These are phyloP conservation scores for Cheirogaleus medius DNA, from an alignment of 2,113 vertebrate species.

Conservation along the genomic window DNA sequence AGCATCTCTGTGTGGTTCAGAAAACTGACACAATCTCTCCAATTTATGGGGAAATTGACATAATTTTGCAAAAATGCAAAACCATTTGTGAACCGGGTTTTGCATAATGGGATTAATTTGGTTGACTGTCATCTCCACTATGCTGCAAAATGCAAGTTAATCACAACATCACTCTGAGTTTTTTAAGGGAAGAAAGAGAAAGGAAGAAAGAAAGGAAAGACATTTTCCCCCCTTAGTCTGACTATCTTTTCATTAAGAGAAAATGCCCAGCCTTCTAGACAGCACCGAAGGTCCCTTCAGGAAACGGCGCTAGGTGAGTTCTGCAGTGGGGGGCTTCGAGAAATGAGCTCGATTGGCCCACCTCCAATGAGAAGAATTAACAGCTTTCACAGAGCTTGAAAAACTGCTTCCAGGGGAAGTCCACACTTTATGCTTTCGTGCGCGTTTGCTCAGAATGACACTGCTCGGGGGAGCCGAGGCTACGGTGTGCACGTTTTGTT, in stretches of 20 bases:
- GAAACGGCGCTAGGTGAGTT: not conserved
- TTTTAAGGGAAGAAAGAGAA: constrained; percentile 78
- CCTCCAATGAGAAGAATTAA: not conserved
- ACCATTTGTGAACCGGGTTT: constrained; percentile 88
- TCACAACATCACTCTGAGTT: constrained; percentile 84
- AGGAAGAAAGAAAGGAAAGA: constrained; percentile 61
- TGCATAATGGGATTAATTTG: constrained; percentile 91
- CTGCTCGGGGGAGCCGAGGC: not conserved
- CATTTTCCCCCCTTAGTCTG: constrained; percentile 65
- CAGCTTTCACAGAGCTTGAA: constrained; percentile 56
- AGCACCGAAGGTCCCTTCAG: constrained; percentile 13
- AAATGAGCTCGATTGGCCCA: constrained; percentile 20
- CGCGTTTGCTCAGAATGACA: not conserved
- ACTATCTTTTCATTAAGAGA: constrained; percentile 69
- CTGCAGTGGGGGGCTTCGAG: not conserved
- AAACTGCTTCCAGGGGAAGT: constrained; percentile 54
- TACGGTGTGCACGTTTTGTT: not conserved
- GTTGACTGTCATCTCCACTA: constrained; percentile 87
- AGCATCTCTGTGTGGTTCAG: constrained; percentile 79
- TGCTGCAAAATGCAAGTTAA: constrained; percentile 85
- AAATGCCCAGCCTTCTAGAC: constrained; percentile 19
- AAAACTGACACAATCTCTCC: constrained; percentile 86
- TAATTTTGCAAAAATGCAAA: constrained; percentile 85
- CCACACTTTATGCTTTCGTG: not conserved
- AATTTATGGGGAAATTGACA: constrained; percentile 87